Percentiles rank a stretch among this genome's conserved stretches.
phyloP scores from a whole-genome alignment of 2,888 invertebrate species.

The Noctua pronuba region DNA sequence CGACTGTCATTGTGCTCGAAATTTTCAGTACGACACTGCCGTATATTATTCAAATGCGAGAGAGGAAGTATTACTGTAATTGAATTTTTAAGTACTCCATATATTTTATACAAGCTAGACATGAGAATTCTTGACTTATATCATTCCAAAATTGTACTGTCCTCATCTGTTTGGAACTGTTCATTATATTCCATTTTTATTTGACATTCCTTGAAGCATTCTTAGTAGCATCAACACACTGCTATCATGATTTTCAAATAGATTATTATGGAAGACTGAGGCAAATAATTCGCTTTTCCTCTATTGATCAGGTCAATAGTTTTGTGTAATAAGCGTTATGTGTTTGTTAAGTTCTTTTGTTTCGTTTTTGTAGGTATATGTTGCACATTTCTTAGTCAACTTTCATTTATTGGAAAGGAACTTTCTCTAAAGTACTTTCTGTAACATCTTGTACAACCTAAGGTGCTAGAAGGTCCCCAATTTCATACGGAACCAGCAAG shows the following conservation, averaged over 20 bases:
- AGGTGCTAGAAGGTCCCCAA: not conserved
- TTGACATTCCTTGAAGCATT: slow-evolving; percentile 84
- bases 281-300: slow-evolving; percentile 80
- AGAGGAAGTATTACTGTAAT: slow-evolving; percentile 4
- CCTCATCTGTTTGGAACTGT: slow-evolving; percentile 47
- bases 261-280: slow-evolving; percentile 79
- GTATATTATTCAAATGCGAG: slow-evolving; percentile 21
- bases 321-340: slow-evolving; percentile 76
- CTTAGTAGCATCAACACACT: slow-evolving; percentile 70
- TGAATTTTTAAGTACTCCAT: not conserved
- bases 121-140: slow-evolving; percentile 32
- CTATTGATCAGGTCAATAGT: slow-evolving; percentile 87
- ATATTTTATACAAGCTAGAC: slow-evolving; percentile 29
- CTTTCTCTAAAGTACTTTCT: not conserved
- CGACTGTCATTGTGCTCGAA: slow-evolving; percentile 24
- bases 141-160: slow-evolving; percentile 45
- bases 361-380: slow-evolving; percentile 54
- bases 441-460: not conserved
- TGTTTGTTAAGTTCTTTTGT: slow-evolving; percentile 66
- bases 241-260: slow-evolving; percentile 76
- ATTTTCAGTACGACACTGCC: not conserved
- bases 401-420: not conserved
- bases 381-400: slow-evolving; percentile 36
- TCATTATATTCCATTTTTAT: slow-evolving; percentile 57
- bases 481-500: slow-evolving; percentile 1